Percentiles rank a stretch among this genome's conserved stretches.
phyloP scores from a whole-genome alignment of 53 echinoderm and acorn worm genomes.

The Arbacia lixula region DNA sequence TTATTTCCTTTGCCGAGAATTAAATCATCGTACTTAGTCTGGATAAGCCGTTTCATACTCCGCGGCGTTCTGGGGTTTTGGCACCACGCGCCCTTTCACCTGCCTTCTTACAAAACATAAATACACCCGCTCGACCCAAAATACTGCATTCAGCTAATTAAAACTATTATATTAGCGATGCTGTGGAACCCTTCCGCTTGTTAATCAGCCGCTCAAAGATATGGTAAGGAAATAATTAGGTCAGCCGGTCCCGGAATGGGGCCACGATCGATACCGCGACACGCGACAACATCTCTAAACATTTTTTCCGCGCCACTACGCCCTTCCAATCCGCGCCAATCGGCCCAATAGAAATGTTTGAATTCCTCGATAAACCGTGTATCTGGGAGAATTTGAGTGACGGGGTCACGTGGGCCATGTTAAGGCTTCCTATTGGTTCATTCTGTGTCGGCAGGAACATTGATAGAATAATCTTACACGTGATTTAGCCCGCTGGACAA shows the following conservation, averaged over 20 bases:
- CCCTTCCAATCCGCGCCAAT: slow-evolving; percentile 21
- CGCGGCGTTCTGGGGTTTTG: background rate
- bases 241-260: slow-evolving; percentile 33
- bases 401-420: too few relatives aligned
- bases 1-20: background rate
- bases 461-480: too few relatives aligned
- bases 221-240: slow-evolving; percentile 53
- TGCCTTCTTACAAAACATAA: slow-evolving; percentile 41
- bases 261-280: slow-evolving; percentile 46
- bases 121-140: slow-evolving; percentile 41
- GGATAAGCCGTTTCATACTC: background rate
- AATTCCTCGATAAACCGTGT: slow-evolving; percentile 43
- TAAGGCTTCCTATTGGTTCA: too few relatives aligned
- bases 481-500: too few relatives aligned
- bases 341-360: slow-evolving; percentile 18
- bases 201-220: slow-evolving; percentile 15
- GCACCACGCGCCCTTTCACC: slow-evolving; percentile 36
- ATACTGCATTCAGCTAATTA: slow-evolving; percentile 52
- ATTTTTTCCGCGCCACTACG: slow-evolving; percentile 32
- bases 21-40: slow-evolving; percentile 16
- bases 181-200: slow-evolving; percentile 31
- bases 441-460: too few relatives aligned
- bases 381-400: too few relatives aligned
- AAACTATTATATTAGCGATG: slow-evolving; percentile 56
- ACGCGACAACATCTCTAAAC: slow-evolving; percentile 20